A percentile compares a stretch with the other conserved stretches of the same genome.
phyloP scores from a whole-genome alignment of 2,797 vertebrate species.

The Urocyon cinereoargenteus region DNA sequence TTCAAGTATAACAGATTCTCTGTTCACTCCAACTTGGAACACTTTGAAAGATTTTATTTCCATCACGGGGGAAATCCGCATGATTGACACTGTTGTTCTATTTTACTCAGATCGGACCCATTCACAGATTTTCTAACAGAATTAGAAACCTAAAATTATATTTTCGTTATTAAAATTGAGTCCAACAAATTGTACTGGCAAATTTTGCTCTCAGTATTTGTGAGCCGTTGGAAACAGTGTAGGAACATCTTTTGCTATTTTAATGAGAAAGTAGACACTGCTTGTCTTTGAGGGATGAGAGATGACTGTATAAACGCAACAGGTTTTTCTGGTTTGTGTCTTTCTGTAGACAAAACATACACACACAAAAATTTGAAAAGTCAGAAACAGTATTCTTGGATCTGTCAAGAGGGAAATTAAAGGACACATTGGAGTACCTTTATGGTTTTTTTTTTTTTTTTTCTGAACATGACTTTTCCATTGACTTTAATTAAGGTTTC shows the following conservation, averaged over 20 bases:
- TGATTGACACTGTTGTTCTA: neutral
- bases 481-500: conserved; percentile 87
- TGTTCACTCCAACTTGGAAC: conserved; percentile 2
- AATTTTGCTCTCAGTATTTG: neutral
- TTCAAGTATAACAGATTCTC: conserved; percentile 37
- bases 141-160: neutral
- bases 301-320: fast-evolving
- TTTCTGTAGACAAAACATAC: neutral
- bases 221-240: neutral
- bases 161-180: neutral
- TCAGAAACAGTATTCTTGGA: neutral
- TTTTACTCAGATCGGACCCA: neutral
- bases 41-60: conserved; percentile 35
- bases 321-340: neutral
- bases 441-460: conserved; percentile 67
- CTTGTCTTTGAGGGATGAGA: no score
- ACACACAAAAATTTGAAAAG: neutral
- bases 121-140: neutral
- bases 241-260: neutral
- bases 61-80: neutral
- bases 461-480: conserved; percentile 79
- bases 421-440: conserved; percentile 59
- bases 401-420: conserved; percentile 48
- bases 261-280: neutral
- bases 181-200: neutral